Evolutionary conservation across 92 coral and sea anemone species (phyloP), one percentile per base, ranked within the genome.

Genomic region (Palythoa caribaeorum): DNA sequence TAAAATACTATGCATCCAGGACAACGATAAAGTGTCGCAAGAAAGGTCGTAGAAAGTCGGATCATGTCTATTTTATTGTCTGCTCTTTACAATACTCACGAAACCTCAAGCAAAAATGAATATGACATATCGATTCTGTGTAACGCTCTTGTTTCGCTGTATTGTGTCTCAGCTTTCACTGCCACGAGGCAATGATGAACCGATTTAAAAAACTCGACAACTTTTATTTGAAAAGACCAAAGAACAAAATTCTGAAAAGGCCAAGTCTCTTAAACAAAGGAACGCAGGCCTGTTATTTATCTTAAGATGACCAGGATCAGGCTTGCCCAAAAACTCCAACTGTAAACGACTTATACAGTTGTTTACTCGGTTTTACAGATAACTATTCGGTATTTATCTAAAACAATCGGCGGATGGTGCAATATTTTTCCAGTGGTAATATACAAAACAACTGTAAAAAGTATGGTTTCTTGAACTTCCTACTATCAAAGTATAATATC

Each of bases 321-420:
- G 3, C 59, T 59, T 9, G 21, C 66, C 16, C 28, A 60, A 14
- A 2, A 75, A 15, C 28, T 9, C 19, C 53, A 79, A 37, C 15
- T 8, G 84, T 54, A 16, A 79, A 37, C 60, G 39, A 38, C 9
- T 20, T 80, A 65, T 9, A 2, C 19, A 9, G 9, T 80, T 65
- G 73, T 80, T 80, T 80, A 80, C 19, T 19, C 59, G 57, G 55
- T 62, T 62, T 80, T 63, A 44, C 85, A 80, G 85, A 39, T 65
- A 80, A 80, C 39, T n/a, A 35, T 40, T 44, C 7, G 19, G 44
- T 80, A 50, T 80, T 80, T 80, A n/a, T 62, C 8, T 13, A 39
- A 80, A 80, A 65, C 74, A 80, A 19, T 63, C 85, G 73, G 74
- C 15, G n/a, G 38, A 4, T 0, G 35, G 62, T 13, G 17, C 40